Evolutionary conservation across 2,888 invertebrate genomes (phyloP).

Genomic region (Ecdyonurus torrentis): DNA sequence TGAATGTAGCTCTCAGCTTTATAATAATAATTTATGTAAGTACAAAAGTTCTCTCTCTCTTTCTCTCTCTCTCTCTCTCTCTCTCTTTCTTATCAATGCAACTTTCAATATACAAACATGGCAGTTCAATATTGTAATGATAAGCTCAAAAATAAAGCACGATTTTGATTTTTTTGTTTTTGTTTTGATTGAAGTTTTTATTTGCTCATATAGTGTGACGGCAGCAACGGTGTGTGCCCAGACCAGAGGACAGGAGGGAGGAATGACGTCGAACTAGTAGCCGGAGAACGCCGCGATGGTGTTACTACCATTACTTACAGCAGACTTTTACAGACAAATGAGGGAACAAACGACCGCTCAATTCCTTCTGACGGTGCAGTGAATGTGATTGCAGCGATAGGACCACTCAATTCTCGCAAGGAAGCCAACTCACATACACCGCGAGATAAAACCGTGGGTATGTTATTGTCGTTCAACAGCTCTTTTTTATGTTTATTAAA

Average conservation of each 20-base stretch:
- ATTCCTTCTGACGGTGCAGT: constrained; percentile 49
- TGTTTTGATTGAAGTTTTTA: background rate
- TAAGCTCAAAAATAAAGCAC: background rate
- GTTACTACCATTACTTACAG: constrained; percentile 65
- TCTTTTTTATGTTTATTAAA: background rate
- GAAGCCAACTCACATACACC: constrained; percentile 73
- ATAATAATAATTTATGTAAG: too few species aligned
- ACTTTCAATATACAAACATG: too few species aligned
- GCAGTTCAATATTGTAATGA: too few species aligned
- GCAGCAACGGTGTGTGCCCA: constrained; percentile 68
- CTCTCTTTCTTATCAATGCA: too few species aligned
- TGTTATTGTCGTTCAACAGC: constrained; percentile 3
- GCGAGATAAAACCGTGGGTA: constrained; percentile 46
- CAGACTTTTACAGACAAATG: constrained; percentile 58
- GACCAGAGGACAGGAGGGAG: constrained; percentile 63
- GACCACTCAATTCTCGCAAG: constrained; percentile 56
- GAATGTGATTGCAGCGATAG: constrained; percentile 76
- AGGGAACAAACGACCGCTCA: constrained; percentile 51
- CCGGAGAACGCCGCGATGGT: constrained; percentile 59
- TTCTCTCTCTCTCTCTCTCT: too few species aligned
- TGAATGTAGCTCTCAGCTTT: background rate
- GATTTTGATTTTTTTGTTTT: background rate
- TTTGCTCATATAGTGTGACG: constrained; percentile 67
- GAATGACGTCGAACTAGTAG: constrained; percentile 58
- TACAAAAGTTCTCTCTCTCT: too few species aligned